These are phyloP conservation scores for Origma solitaria DNA, from an alignment of 2,113 vertebrate species.

Conservation along the genomic window DNA sequence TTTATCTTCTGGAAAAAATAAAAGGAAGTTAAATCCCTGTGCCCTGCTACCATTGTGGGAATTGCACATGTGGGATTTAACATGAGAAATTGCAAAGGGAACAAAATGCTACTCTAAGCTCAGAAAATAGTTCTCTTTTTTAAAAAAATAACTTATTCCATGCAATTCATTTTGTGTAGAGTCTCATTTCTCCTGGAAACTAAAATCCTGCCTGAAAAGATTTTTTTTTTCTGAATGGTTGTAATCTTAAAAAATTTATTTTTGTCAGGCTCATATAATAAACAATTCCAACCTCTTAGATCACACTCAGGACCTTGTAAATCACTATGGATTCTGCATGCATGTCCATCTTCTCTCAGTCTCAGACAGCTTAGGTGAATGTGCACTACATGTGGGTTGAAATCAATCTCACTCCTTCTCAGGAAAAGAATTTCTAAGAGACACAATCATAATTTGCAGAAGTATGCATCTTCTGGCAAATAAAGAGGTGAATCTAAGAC, in stretches of 20 bases:
- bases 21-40: background rate
- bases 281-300: background rate
- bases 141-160: background rate
- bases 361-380: background rate
- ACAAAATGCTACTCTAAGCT: background rate
- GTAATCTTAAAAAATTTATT: background rate
- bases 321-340: background rate
- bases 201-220: background rate
- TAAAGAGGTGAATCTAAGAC: background rate
- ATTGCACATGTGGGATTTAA: background rate
- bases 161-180: background rate
- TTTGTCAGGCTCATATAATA: background rate
- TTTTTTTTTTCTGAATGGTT: background rate
- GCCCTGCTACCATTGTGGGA: background rate
- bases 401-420: background rate
- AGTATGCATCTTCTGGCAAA: background rate
- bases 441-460: background rate
- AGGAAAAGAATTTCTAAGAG: background rate
- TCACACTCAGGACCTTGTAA: background rate
- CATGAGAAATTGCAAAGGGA: background rate
- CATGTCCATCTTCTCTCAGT: background rate
- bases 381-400: background rate
- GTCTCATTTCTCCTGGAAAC: background rate
- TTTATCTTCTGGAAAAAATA: background rate
- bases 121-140: background rate